Evolutionary conservation across 1,140 invertebrate genomes (phyloP), one percentile per base, ranked within the genome.

Genomic region (Drosophila tropicalis): DNA sequence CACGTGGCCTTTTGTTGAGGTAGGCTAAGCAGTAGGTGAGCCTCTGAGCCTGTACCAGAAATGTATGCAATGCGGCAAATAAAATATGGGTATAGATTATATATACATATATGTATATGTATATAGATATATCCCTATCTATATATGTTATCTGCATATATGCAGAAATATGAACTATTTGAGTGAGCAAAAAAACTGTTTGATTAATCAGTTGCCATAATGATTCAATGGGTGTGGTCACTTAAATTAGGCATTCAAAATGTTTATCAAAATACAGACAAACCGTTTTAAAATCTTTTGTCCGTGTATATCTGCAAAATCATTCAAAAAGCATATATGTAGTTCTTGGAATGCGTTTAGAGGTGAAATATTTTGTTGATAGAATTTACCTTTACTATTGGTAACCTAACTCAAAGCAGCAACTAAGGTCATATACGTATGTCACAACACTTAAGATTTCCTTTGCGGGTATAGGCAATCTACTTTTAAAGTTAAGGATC

Each of bases 21-120:
- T 71, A 87, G 83, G 83, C 81, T 87, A 87, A 83, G 80, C 79
- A 79, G 75, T 66, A 67, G 47, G 39, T 36, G 34, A 70, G 19
- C 36, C 39, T 39, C 29, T 36, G 34, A 70, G 19, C 36, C 39
- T 36, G 41, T 58, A 78, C 3, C 36, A 39, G 36, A 47, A 51
- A 47, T 61, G n/a, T 39, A 19, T 40, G 13, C 13, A 15, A 47
- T 63, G 39, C 60, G 44, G 61, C 41, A 64, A 75, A 66, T 64
- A 69, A 73, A 67, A 70, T 66, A 40, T 67, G 29, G 40, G 41
- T 77, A 55, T 36, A 66, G 44, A 32, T 12, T 29, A 6, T 29
- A 57, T 57, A 62, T 61, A 68, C 47, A 56, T 13, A 13, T 19
- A 22, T n/a, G 5, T 44, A 17, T 17, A 12, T 51, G n/a, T n/a